A percentile compares a stretch with the other conserved stretches of the same genome.
Conservation (phyloP, 2,888 invertebrate genomes). For the Rambutsinella grinnellia region DNA sequence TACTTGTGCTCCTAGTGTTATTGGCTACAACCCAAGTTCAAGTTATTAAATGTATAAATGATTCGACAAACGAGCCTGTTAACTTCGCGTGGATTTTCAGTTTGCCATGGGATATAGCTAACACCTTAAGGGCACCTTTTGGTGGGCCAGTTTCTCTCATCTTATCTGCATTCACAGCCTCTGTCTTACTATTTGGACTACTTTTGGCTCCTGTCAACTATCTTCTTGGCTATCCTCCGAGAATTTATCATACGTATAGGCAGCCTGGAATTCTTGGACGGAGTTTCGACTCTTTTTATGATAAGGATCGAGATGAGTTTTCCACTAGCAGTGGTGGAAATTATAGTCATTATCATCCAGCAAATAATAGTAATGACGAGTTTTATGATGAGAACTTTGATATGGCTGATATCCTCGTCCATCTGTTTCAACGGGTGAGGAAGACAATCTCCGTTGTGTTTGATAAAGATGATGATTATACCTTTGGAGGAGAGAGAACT, state of each 20-base stretch:
- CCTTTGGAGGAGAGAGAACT: slow-evolving; percentile 15
- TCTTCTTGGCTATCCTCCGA: slow-evolving; percentile 60
- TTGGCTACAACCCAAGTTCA: slow-evolving; percentile 37
- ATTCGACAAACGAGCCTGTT: slow-evolving; percentile 47
- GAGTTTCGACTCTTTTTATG: slow-evolving; percentile 20
- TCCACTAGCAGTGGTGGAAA: slow-evolving; percentile 1
- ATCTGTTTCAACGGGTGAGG: slow-evolving; percentile 29
- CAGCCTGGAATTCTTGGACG: slow-evolving; percentile 28
- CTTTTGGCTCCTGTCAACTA: slow-evolving; percentile 60
- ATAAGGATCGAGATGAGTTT: neutral
- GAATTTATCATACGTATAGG: slow-evolving; percentile 53
- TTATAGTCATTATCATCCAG: slow-evolving; percentile 16
- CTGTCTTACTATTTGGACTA: slow-evolving; percentile 61
- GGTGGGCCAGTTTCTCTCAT: slow-evolving; percentile 50
- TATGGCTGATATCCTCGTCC: slow-evolving; percentile 41
- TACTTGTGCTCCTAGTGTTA: slow-evolving; percentile 24
- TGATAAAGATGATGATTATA: slow-evolving; percentile 20
- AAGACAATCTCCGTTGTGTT: slow-evolving; percentile 16
- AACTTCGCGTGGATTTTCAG: slow-evolving; percentile 60
- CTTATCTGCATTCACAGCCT: slow-evolving; percentile 50
- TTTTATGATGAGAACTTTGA: slow-evolving; percentile 23
- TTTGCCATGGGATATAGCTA: slow-evolving; percentile 63
- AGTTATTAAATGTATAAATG: slow-evolving; percentile 11
- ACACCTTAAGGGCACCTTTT: slow-evolving; percentile 61
- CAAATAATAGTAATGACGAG: neutral